A percentile compares a stretch with the other conserved stretches of the same genome.
Evolutionary conservation across 2,888 invertebrate genomes (phyloP).

Genomic region (Oligia latruncula): DNA sequence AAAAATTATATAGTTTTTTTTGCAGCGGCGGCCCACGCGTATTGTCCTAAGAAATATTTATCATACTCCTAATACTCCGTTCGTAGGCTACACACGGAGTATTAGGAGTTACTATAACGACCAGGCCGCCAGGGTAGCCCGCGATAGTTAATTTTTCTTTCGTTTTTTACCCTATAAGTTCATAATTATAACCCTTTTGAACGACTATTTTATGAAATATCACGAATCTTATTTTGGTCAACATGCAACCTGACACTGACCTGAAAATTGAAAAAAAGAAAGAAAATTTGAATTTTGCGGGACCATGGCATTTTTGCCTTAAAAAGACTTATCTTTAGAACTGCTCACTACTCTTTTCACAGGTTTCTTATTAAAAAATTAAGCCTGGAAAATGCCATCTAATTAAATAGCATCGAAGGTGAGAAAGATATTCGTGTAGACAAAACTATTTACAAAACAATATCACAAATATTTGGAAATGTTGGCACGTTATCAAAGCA

Average conservation of each 20-base stretch:
- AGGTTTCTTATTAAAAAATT: background rate
- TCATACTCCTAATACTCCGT: background rate
- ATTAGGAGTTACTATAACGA: background rate
- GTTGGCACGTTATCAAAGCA: conserved; percentile 47
- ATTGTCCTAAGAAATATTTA: background rate
- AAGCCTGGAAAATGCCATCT: background rate
- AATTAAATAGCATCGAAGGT: background rate
- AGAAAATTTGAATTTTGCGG: too few species aligned
- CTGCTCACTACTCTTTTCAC: background rate
- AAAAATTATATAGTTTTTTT: background rate
- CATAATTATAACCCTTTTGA: too few species aligned
- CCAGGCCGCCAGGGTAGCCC: too few species aligned
- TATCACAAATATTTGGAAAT: conserved; percentile 40
- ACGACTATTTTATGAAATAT: too few species aligned
- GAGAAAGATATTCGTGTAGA: background rate
- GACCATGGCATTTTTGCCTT: background rate
- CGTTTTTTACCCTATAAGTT: too few species aligned
- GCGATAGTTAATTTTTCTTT: too few species aligned
- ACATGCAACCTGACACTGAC: too few species aligned
- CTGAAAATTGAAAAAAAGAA: too few species aligned
- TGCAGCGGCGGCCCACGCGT: background rate
- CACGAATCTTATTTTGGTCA: too few species aligned
- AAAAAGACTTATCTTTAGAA: background rate
- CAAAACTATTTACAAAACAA: conserved; percentile 31
- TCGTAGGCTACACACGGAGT: background rate